A percentile compares a stretch with the other conserved stretches of the same genome.
Evolutionary conservation across 1,140 invertebrate species (phyloP).

Genomic region (Lasaia peninsularis): DNA sequence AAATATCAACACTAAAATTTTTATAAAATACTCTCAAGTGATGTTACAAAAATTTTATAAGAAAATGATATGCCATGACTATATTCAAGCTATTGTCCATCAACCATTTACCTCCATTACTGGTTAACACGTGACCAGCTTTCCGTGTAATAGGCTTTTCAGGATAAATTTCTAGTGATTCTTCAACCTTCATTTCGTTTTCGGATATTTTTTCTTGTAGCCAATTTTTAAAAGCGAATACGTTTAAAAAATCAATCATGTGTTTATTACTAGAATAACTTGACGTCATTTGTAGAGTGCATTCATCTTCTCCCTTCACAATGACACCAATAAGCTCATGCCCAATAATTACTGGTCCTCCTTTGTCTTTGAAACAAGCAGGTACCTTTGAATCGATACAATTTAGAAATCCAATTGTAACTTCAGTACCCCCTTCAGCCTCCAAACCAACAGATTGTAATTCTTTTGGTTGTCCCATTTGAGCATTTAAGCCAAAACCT

Average conservation of each 20-base stretch:
- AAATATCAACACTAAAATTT: not conserved
- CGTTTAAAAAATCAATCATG: conserved; percentile 46
- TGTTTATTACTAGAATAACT: conserved; percentile 51
- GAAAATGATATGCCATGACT: not conserved
- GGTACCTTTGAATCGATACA: conserved; percentile 58
- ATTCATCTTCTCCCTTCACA: conserved; percentile 45
- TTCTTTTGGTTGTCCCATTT: conserved; percentile 41
- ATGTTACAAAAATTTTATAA: not conserved
- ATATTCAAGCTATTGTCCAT: not conserved
- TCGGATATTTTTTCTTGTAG: conserved; percentile 48
- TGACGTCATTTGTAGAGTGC: conserved; percentile 50
- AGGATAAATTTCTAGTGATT: conserved; percentile 30
- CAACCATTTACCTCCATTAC: conserved; percentile 12
- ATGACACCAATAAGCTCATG: conserved; percentile 56
- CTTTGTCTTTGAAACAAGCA: conserved; percentile 61
- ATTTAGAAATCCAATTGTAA: conserved; percentile 44
- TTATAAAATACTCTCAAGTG: not conserved
- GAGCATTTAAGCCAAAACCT: conserved; percentile 60
- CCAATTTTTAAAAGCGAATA: conserved; percentile 55
- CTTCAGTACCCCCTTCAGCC: conserved; percentile 21
- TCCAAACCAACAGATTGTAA: conserved; percentile 59
- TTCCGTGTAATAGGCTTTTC: conserved; percentile 26
- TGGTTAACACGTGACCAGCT: conserved; percentile 25
- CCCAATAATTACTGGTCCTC: conserved; percentile 53
- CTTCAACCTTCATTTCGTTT: conserved; percentile 24